These are phyloP conservation scores for Stenurella melanura DNA, from an alignment of 2,888 invertebrate species.

Conservation along the genomic window DNA sequence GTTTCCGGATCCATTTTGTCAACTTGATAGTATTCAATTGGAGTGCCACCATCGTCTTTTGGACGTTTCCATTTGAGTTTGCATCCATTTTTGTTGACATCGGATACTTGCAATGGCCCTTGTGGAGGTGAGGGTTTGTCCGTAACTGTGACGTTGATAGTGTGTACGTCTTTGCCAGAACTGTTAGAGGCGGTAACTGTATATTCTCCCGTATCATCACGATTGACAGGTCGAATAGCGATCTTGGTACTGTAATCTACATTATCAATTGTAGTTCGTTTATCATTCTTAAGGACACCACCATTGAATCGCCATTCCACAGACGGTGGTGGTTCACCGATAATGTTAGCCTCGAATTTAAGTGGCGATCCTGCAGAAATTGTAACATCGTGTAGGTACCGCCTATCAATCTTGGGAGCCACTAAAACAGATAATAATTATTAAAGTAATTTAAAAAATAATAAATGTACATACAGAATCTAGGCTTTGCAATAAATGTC, in stretches of 20 bases:
- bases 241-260: constrained; percentile 92
- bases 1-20: constrained; percentile 95
- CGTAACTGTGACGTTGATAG: constrained; percentile 87
- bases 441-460: neutral
- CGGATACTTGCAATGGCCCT: constrained; percentile 91
- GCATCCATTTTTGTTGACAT: constrained; percentile 94
- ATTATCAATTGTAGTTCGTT: constrained; percentile 87
- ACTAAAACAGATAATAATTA: constrained; percentile 74
- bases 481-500: constrained; percentile 89
- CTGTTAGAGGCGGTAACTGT: constrained; percentile 90
- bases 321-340: constrained; percentile 96
- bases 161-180: constrained; percentile 90
- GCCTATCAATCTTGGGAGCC: constrained; percentile 96
- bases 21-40: constrained; percentile 96
- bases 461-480: constrained; percentile 78
- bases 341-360: constrained; percentile 94
- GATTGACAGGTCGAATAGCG: constrained; percentile 85
- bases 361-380: constrained; percentile 94
- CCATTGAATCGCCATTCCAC: constrained; percentile 94
- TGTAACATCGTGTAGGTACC: constrained; percentile 91
- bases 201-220: constrained; percentile 92
- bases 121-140: constrained; percentile 93
- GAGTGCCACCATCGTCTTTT: constrained; percentile 94
- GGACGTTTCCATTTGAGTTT: constrained; percentile 97
- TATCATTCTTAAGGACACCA: constrained; percentile 80